phyloP scores from a whole-genome alignment of 2,888 invertebrate species.

The Steinernema hermaphroditum region DNA sequence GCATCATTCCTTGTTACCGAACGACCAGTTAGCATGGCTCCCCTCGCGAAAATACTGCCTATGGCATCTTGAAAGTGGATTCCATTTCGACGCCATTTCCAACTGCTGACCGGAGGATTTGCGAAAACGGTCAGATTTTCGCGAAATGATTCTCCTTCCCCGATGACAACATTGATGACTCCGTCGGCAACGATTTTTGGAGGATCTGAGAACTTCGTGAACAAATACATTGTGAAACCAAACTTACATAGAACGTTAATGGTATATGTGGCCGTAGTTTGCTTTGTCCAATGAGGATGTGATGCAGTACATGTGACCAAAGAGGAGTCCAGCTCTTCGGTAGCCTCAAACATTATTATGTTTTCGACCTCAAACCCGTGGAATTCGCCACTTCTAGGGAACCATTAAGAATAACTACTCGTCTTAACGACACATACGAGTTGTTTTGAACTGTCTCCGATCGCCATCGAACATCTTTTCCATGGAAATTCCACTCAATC shows the following conservation, averaged over 20 bases:
- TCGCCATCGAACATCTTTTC: slow-evolving; percentile 35
- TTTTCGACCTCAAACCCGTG: slow-evolving; percentile 52
- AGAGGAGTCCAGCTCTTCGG: slow-evolving; percentile 57
- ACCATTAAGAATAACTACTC: slow-evolving; percentile 38
- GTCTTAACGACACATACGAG: slow-evolving; percentile 39
- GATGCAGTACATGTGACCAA: slow-evolving; percentile 59
- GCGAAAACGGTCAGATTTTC: slow-evolving; percentile 62
- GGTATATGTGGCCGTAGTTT: slow-evolving; percentile 49
- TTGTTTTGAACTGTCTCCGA: slow-evolving; percentile 51
- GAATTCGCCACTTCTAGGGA: slow-evolving; percentile 48
- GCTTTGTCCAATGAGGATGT: slow-evolving; percentile 58
- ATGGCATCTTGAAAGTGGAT: slow-evolving; percentile 57
- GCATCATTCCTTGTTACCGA: slow-evolving; percentile 50
- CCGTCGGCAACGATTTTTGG: slow-evolving; percentile 57
- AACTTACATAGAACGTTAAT: slow-evolving; percentile 60
- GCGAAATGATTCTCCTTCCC: slow-evolving; percentile 63
- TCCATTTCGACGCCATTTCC: slow-evolving; percentile 59
- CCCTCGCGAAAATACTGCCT: slow-evolving; percentile 48
- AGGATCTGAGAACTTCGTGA: slow-evolving; percentile 50
- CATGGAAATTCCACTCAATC: slow-evolving; percentile 47
- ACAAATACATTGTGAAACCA: background rate
- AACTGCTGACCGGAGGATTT: slow-evolving; percentile 60
- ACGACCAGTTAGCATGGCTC: slow-evolving; percentile 44
- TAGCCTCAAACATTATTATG: slow-evolving; percentile 58
- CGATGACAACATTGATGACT: slow-evolving; percentile 56